These are phyloP conservation scores for Merluccius polli DNA, from an alignment of 2,797 vertebrate genomes.

Conservation along the genomic window DNA sequence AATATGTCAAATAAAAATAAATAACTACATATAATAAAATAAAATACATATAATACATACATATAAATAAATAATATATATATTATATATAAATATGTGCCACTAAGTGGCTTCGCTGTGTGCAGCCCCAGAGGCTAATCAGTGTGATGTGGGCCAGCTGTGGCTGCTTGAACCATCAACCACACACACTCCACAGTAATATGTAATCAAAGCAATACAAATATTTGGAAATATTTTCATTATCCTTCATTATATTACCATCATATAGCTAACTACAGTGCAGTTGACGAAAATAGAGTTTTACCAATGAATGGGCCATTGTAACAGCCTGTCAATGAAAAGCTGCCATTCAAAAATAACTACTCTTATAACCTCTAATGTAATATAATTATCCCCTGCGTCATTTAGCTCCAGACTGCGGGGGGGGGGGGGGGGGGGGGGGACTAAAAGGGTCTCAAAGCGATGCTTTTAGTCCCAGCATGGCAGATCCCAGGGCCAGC, in stretches of 20 bases:
- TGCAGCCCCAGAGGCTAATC: too few species aligned
- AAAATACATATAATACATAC: too few species aligned
- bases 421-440: not conserved
- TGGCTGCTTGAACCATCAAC: too few species aligned
- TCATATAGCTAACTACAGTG: not conserved
- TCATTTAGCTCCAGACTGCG: not conserved
- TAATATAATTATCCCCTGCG: not conserved
- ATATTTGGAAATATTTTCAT: not conserved
- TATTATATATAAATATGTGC: not conserved
- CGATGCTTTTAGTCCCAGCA: slow-evolving; percentile 41
- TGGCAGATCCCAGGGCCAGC: slow-evolving; percentile 55
- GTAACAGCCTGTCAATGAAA: not conserved
- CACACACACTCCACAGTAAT: too few species aligned
- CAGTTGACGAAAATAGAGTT: not conserved
- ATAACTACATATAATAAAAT: too few species aligned
- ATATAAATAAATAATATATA: not conserved
- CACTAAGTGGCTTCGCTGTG: too few species aligned
- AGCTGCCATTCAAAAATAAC: not conserved
- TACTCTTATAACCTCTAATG: not conserved
- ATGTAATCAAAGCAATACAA: not conserved
- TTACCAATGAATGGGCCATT: not conserved
- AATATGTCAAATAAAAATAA: too few species aligned
- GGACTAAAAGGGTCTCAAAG: slow-evolving; percentile 43
- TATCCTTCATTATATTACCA: not conserved
- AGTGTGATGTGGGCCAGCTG: too few species aligned